Conservation (phyloP, 2,888 invertebrate genomes). For the Andrena marginata region DNA sequence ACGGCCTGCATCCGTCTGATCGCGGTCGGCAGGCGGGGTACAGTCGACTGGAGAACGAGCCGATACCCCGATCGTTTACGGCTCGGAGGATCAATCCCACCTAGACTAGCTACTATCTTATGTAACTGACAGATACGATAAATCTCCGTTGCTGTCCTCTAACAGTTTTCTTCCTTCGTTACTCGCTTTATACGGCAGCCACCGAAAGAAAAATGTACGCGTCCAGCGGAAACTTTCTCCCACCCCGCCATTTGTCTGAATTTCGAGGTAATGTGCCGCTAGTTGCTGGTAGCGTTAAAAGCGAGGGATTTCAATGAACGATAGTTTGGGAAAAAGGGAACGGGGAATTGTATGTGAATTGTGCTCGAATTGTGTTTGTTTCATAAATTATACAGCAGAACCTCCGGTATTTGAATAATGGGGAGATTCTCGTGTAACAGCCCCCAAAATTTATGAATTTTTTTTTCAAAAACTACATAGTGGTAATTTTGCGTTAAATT, state of each 20-base stretch:
- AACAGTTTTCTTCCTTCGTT: background rate
- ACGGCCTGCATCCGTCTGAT: slow-evolving; percentile 54
- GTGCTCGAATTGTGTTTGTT: background rate
- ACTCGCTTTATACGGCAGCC: background rate
- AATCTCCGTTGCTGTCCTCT: slow-evolving; percentile 13
- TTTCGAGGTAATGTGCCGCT: background rate
- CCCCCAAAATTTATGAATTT: too few relatives aligned
- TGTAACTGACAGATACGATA: slow-evolving; percentile 39
- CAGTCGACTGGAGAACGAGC: slow-evolving; percentile 11
- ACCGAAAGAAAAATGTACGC: slow-evolving; percentile 9
- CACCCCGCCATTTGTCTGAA: background rate
- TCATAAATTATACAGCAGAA: background rate
- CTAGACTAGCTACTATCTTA: slow-evolving; percentile 26
- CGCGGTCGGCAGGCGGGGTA: slow-evolving; percentile 12
- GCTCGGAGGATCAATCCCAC: slow-evolving; percentile 22
- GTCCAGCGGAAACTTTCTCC: background rate
- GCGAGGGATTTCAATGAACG: background rate
- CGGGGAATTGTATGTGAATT: background rate
- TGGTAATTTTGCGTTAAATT: too few relatives aligned
- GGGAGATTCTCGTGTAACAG: too few relatives aligned
- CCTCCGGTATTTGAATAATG: too few relatives aligned
- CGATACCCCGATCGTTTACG: slow-evolving; percentile 19
- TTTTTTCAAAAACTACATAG: too few relatives aligned
- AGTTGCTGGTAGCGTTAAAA: background rate
- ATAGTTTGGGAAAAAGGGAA: background rate